Evolutionary conservation across 2,888 invertebrate species (phyloP).

Genomic region (Eupithecia tripunctaria): DNA sequence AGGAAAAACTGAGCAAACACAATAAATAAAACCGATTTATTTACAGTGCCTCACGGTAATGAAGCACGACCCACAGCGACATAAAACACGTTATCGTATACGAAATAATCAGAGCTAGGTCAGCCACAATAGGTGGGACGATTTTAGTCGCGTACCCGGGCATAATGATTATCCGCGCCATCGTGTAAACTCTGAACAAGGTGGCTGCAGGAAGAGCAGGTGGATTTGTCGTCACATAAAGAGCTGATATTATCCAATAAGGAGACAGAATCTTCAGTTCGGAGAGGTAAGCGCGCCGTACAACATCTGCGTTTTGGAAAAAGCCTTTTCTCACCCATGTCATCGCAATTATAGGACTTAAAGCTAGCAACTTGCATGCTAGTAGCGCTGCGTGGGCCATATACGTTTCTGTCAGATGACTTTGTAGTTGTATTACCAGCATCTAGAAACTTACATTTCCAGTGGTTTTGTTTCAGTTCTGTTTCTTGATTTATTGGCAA

Average conservation of each 20-base stretch:
- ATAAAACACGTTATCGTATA: constrained; percentile 64
- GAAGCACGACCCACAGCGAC: constrained; percentile 25
- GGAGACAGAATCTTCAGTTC: constrained; percentile 67
- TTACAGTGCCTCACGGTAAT: not conserved
- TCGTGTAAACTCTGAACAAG: constrained; percentile 57
- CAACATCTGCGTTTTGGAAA: constrained; percentile 54
- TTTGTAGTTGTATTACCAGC: constrained; percentile 53
- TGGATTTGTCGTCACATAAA: constrained; percentile 61
- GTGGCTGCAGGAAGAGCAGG: constrained; percentile 45
- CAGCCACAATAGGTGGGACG: constrained; percentile 52
- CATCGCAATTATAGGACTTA: constrained; percentile 62
- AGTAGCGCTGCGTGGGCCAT: constrained; percentile 64
- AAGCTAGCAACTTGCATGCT: constrained; percentile 57
- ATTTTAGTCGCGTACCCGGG: constrained; percentile 58
- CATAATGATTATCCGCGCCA: constrained; percentile 53
- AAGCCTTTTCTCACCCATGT: constrained; percentile 62
- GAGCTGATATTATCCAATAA: constrained; percentile 63
- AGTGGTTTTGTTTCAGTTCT: not conserved
- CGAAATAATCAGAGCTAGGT: constrained; percentile 59
- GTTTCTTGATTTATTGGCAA: constrained; percentile 1
- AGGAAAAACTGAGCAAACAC: not conserved
- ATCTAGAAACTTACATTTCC: constrained; percentile 12
- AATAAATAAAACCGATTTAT: not conserved
- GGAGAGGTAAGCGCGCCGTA: constrained; percentile 62
- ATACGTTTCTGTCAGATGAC: constrained; percentile 58